phyloP scores from a whole-genome alignment of 2,797 vertebrate genomes.

The Fratercula arctica region DNA sequence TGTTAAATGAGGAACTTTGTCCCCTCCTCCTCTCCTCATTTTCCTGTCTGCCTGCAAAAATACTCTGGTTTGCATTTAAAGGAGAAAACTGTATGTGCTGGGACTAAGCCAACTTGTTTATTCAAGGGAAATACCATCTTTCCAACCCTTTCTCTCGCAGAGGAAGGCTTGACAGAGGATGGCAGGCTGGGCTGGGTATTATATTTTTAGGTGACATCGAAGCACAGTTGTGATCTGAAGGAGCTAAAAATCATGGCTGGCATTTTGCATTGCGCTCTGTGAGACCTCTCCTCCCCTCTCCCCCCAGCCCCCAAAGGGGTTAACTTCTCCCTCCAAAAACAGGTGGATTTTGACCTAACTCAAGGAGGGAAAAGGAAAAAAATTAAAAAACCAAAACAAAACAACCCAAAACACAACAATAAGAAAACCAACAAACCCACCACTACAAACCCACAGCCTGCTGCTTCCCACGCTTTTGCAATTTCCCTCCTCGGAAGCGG shows the following conservation, averaged over 20 bases:
- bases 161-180: slow-evolving; percentile 46
- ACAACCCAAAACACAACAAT: background rate
- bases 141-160: background rate
- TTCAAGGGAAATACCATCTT: slow-evolving; percentile 54
- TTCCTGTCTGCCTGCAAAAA: slow-evolving; percentile 42
- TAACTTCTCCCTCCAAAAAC: background rate
- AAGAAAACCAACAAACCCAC: background rate
- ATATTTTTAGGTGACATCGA: slow-evolving; percentile 54
- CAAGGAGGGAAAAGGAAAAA: background rate
- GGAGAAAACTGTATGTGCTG: slow-evolving; percentile 46
- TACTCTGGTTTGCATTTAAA: slow-evolving; percentile 60
- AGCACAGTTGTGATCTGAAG: slow-evolving; percentile 22
- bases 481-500: background rate
- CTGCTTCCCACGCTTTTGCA: rapidly evolving
- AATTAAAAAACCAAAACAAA: background rate
- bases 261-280: background rate
- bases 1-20: slow-evolving; percentile 36
- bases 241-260: slow-evolving; percentile 47
- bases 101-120: slow-evolving; percentile 47
- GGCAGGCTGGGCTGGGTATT: slow-evolving; percentile 46
- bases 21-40: slow-evolving; percentile 57
- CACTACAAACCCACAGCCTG: background rate
- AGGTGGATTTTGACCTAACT: slow-evolving; percentile 47
- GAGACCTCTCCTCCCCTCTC: background rate
- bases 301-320: background rate